A percentile compares a stretch with the other conserved stretches of the same genome.
These are phyloP conservation scores for Hetaerina americana DNA, from an alignment of 1,140 invertebrate genomes.

Conservation along the genomic window DNA sequence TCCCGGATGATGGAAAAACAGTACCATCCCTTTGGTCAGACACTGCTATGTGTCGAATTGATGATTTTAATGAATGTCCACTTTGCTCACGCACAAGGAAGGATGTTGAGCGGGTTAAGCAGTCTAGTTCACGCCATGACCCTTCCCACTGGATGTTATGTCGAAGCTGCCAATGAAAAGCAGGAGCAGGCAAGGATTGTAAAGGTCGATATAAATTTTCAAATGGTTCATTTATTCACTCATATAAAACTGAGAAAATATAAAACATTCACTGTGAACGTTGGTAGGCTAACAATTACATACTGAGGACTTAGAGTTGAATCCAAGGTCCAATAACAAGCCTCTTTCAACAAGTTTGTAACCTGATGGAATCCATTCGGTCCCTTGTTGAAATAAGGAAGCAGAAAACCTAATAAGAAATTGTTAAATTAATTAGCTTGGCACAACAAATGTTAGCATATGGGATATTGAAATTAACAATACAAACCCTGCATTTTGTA, in stretches of 20 bases:
- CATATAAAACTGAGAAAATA: slow-evolving; percentile 4
- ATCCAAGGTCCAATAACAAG: slow-evolving; percentile 46
- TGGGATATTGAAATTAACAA: not conserved
- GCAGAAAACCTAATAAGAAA: slow-evolving; percentile 42
- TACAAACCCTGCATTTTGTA: slow-evolving; percentile 40
- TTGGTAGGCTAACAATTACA: slow-evolving; percentile 21
- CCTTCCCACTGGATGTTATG: slow-evolving; percentile 78
- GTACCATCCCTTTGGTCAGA: slow-evolving; percentile 64
- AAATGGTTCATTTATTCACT: not conserved
- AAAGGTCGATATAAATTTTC: not conserved
- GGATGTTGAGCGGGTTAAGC: slow-evolving; percentile 44
- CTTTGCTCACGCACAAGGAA: slow-evolving; percentile 72
- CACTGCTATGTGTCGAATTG: slow-evolving; percentile 58
- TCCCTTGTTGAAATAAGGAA: slow-evolving; percentile 53
- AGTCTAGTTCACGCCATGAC: slow-evolving; percentile 57
- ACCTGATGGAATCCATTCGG: slow-evolving; percentile 67
- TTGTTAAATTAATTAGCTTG: slow-evolving; percentile 10
- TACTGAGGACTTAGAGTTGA: slow-evolving; percentile 41
- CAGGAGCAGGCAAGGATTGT: too few species aligned
- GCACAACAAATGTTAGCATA: not conserved
- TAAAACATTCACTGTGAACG: too few species aligned
- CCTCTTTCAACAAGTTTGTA: slow-evolving; percentile 54
- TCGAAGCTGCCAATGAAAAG: slow-evolving; percentile 35
- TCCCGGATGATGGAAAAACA: slow-evolving; percentile 61
- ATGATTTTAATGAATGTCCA: slow-evolving; percentile 74